A percentile compares a stretch with the other conserved stretches of the same genome.
phyloP scores from a whole-genome alignment of 2,113 vertebrate species.

The Acrocephalus kingi region DNA sequence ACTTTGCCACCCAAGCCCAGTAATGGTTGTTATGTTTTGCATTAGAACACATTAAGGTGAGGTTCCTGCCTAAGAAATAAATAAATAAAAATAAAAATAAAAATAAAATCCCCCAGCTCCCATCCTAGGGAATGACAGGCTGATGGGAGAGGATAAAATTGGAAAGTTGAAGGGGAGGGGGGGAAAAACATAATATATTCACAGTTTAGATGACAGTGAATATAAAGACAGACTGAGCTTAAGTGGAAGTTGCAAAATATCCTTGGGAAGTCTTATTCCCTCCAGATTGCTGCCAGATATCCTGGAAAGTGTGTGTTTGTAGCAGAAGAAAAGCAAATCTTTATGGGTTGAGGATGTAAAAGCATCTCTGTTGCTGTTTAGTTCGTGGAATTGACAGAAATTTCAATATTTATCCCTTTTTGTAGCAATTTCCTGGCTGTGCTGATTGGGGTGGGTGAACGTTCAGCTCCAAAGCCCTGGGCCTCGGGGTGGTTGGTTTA shows the following conservation, averaged over 20 bases:
- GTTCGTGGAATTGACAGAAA: neutral
- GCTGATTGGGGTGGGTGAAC: neutral
- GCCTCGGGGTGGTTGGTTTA: neutral
- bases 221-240: constrained; percentile 67
- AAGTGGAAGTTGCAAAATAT: constrained; percentile 62
- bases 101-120: neutral
- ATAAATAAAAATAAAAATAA: neutral
- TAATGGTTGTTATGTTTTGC: constrained; percentile 36
- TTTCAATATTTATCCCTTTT: neutral
- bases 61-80: neutral
- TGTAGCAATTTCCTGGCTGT: neutral
- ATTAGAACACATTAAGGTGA: constrained; percentile 41
- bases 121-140: neutral
- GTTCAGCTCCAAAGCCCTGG: neutral
- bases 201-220: constrained; percentile 64
- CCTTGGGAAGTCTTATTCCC: constrained; percentile 32
- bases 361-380: neutral
- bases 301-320: neutral
- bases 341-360: neutral
- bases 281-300: constrained; percentile 42
- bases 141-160: constrained; percentile 41
- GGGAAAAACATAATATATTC: neutral
- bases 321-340: neutral
- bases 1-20: constrained; percentile 26
- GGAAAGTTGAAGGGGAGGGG: neutral